Evolutionary conservation across 2,113 vertebrate species (phyloP), one percentile per base, ranked within the genome.

Genomic region (Sorex fumeus): DNA sequence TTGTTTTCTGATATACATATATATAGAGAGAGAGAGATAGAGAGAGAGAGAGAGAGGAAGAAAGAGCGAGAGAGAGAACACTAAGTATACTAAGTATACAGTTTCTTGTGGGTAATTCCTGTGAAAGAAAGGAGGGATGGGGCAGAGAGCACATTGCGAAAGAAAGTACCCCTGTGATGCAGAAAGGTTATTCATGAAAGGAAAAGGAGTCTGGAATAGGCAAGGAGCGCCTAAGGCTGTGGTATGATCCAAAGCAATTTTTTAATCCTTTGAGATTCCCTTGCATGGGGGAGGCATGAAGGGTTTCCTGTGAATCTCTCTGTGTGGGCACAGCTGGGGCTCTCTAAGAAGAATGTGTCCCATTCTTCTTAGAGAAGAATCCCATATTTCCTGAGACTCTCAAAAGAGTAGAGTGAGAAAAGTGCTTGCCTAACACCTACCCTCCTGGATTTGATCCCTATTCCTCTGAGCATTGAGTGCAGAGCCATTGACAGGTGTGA

Each of bases 251-350:
- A 30, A 36, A 10, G 25, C 30, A 40, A 16, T 32, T 21, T 43
- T 9, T 8, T 8, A n/a, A 45, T 47, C 3, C 13, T 8, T 30
- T 64, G 72, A 36, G 8, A 43, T n/a, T 32, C 9, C 62, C 32
- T 21, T 25, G 6, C n/a, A 19, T 32, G 18, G 5, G 27, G 28
- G 0, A 2, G 40, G 19, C 2, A 0, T 4, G 19, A 25, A 21
- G 7, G 30, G n/a, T 3, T 6, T 19, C 32, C 19, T 12, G 19
- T 28, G 12, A 1, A 11, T 12, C 15, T 25, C 34, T 25, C 19
- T 27, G 32, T n/a, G 7, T 6, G 19, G 23, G 8, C 21, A 7
- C 2, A 28, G 40, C 70, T 23, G 7, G 28, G 23, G 21, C 11
- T 67, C 16, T 60, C 12, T 60, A 23, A 4, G 5, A 75, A 75